Evolutionary conservation across 2,888 invertebrate species (phyloP).

Genomic region (Panorpa germanica): DNA sequence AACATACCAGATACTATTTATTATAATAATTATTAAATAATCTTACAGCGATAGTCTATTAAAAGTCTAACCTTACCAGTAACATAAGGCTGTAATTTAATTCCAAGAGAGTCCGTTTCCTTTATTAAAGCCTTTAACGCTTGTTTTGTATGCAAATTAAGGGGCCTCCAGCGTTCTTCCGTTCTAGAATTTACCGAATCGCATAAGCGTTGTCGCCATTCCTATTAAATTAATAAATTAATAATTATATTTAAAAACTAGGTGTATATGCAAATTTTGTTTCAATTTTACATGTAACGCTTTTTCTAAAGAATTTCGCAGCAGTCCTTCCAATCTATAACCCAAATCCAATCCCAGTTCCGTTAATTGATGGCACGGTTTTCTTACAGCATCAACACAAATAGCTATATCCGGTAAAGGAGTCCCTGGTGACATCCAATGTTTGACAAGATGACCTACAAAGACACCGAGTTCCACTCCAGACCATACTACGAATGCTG

Average conservation of each 20-base stretch:
- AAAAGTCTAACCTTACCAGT: conserved; percentile 15
- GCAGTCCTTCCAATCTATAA: conserved; percentile 74
- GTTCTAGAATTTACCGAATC: conserved; percentile 23
- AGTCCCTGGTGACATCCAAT: conserved; percentile 80
- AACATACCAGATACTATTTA: too few species aligned
- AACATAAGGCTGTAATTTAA: conserved; percentile 21
- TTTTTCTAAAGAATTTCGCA: conserved; percentile 41
- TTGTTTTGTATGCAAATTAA: conserved; percentile 23
- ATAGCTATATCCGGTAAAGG: conserved; percentile 67
- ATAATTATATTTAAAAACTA: too few species aligned
- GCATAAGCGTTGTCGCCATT: conserved; percentile 21
- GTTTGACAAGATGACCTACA: conserved; percentile 64
- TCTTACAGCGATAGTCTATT: too few species aligned
- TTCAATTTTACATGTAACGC: too few species aligned
- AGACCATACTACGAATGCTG: conserved; percentile 81
- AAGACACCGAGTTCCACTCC: conserved; percentile 64
- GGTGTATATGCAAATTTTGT: too few species aligned
- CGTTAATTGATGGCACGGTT: conserved; percentile 27
- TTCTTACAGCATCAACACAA: conserved; percentile 64
- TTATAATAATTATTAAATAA: too few species aligned
- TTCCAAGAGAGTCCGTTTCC: conserved; percentile 21
- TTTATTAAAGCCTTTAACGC: conserved; percentile 20
- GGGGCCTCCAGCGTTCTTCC: conserved; percentile 24
- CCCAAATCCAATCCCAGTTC: conserved; percentile 74
- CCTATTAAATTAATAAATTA: conserved; percentile 23